phyloP scores from a whole-genome alignment of 2,888 invertebrate species.

The Amphipoea oculea region DNA sequence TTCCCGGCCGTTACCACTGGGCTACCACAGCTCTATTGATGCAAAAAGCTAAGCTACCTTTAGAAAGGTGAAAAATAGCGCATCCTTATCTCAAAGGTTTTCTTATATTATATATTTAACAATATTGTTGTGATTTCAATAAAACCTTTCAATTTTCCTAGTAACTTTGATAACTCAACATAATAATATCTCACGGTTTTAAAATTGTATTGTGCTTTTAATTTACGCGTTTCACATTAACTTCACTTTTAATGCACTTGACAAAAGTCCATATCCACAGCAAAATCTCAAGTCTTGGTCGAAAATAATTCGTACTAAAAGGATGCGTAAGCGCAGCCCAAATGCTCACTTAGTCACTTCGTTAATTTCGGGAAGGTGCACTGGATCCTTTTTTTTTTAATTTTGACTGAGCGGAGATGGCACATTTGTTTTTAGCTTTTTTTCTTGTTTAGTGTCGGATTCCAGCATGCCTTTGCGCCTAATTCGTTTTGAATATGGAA shows the following conservation, averaged over 20 bases:
- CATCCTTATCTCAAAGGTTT: neutral
- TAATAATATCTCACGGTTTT: constrained; percentile 43
- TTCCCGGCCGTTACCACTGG: too few species aligned
- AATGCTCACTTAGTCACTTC: constrained; percentile 79
- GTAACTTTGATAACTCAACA: constrained; percentile 19
- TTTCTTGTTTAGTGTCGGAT: constrained; percentile 54
- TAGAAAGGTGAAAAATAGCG: neutral
- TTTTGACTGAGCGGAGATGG: constrained; percentile 51
- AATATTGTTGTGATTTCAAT: too few species aligned
- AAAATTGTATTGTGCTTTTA: constrained; percentile 62
- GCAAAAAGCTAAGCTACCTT: constrained; percentile 1
- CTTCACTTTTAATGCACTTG: constrained; percentile 69
- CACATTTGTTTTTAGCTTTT: constrained; percentile 52
- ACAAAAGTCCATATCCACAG: constrained; percentile 69
- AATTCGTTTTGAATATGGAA: constrained; percentile 78
- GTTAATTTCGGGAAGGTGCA: constrained; percentile 77
- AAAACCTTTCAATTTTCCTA: constrained; percentile 30
- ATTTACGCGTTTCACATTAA: constrained; percentile 66
- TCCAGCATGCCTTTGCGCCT: constrained; percentile 70
- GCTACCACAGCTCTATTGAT: neutral
- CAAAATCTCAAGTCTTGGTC: constrained; percentile 61
- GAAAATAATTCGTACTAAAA: constrained; percentile 73
- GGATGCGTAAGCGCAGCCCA: constrained; percentile 73
- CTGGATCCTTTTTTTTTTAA: constrained; percentile 64
- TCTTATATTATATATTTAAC: neutral